Evolutionary conservation across 2,888 invertebrate genomes (phyloP).

Genomic region (Ophion slaviceki): DNA sequence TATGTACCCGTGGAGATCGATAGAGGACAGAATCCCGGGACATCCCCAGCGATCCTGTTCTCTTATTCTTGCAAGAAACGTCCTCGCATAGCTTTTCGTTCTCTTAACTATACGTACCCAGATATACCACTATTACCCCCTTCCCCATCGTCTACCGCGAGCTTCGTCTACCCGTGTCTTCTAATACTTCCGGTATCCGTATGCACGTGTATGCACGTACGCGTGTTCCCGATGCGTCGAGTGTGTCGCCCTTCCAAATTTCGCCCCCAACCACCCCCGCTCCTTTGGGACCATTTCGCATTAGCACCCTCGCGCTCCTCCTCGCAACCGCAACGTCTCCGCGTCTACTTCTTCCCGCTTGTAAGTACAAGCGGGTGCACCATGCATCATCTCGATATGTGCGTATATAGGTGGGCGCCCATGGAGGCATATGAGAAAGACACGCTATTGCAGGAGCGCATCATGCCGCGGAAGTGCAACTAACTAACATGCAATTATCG

Average conservation of each 20-base stretch:
- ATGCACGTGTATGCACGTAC: background rate
- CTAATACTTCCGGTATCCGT: too few species aligned
- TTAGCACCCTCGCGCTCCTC: constrained; percentile 69
- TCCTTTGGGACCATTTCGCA: constrained; percentile 74
- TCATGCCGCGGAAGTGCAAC: constrained; percentile 53
- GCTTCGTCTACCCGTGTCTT: constrained; percentile 37
- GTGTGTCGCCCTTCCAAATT: constrained; percentile 36
- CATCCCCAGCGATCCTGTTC: constrained; percentile 83
- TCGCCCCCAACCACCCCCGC: constrained; percentile 11
- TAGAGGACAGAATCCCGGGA: constrained; percentile 83
- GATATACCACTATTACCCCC: constrained; percentile 30
- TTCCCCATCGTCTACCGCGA: background rate
- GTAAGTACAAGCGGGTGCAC: constrained; percentile 8
- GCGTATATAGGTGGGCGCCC: too few species aligned
- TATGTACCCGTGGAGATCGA: constrained; percentile 80
- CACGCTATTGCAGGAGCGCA: background rate
- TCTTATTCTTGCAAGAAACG: constrained; percentile 83
- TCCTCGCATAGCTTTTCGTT: constrained; percentile 74
- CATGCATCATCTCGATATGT: constrained; percentile 37
- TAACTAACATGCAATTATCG: constrained; percentile 75
- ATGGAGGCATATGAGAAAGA: background rate
- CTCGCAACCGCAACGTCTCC: constrained; percentile 18
- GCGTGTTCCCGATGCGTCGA: constrained; percentile 38
- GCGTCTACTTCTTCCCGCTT: constrained; percentile 27
- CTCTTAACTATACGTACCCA: constrained; percentile 46